Evolutionary conservation across 2,113 vertebrate genomes (phyloP), one percentile per base, ranked within the genome.

Genomic region (Onychorhynchus coronatus): DNA sequence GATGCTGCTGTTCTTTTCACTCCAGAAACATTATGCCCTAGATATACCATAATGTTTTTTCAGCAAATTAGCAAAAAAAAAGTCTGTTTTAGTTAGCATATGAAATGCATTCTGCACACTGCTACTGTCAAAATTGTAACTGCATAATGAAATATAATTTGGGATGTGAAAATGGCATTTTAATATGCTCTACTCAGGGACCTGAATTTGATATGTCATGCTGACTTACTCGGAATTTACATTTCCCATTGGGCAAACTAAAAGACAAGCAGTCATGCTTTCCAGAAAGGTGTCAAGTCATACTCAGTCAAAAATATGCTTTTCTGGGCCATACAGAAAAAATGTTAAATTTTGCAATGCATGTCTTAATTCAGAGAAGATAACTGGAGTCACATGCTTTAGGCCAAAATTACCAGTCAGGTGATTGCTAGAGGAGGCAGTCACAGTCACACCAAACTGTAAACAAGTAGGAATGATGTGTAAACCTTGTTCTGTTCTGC

Each of bases 131-230:
- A 90, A 95, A 94, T 85, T 85, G n/a, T 93, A 89, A 96, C 93
- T 94, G 94, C 88, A 93, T 96, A 96, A 96, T 95, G 85, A 88
- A 95, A 94, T 88, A 80, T 80, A 85, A 95, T 94, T 95, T 91
- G 46, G 75, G 71, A 85, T 93, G 71, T 90, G 94, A 94, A 97
- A 96, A 88, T 90, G 80, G 67, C 67, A 76, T 93, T 93, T 95
- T 94, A 94, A 94, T 93, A 68, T 47, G 77, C 53, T 94, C 8
- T 81, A 14, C 65, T 88, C 63, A 55, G 37, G 77, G 78, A 94
- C 35, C 71, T 79, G 78, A 89, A 91, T 97, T 88, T 91, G 77
- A 89, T 95, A 83, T 89, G 71, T 95, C 93, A 96, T 94, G 58
- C 81, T 93, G 59, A 31, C 87, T 91, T 96, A 89, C 66, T 76